Evolutionary conservation across 64 coral and sea anemone species (phyloP).

Genomic region (Actinia equina): DNA sequence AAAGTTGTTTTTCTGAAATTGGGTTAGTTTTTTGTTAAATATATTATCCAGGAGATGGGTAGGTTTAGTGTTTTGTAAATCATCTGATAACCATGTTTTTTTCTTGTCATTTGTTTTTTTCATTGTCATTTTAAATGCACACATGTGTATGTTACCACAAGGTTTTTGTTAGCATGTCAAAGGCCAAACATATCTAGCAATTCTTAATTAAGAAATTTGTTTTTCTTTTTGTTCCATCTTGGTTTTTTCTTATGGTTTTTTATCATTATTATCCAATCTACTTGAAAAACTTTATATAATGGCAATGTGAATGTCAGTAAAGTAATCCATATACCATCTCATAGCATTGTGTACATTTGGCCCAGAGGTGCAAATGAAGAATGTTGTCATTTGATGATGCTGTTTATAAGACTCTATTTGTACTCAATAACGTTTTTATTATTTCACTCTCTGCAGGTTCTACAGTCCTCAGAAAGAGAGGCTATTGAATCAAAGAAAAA

Average conservation of each 20-base stretch:
- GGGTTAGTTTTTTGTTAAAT: too few species aligned
- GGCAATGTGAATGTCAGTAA: not conserved
- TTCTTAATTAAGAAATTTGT: not conserved
- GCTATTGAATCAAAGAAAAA: conserved; percentile 59
- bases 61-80: not conserved
- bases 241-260: too few species aligned
- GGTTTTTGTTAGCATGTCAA: not conserved
- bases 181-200: not conserved
- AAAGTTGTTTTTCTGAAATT: too few species aligned
- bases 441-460: conserved; percentile 30
- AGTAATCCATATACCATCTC: not conserved
- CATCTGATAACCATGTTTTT: not conserved
- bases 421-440: not conserved
- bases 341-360: not conserved
- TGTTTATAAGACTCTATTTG: not conserved
- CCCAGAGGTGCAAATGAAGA: not conserved
- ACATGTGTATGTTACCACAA: conserved; percentile 8
- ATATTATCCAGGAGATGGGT: not conserved
- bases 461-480: conserved; percentile 63
- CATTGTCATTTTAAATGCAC: not conserved
- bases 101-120: not conserved
- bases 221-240: not conserved
- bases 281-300: not conserved
- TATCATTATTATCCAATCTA: not conserved
- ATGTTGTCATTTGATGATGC: not conserved